These are phyloP conservation scores for Synergus laeviventris DNA, from an alignment of 2,888 invertebrate species.

Conservation along the genomic window DNA sequence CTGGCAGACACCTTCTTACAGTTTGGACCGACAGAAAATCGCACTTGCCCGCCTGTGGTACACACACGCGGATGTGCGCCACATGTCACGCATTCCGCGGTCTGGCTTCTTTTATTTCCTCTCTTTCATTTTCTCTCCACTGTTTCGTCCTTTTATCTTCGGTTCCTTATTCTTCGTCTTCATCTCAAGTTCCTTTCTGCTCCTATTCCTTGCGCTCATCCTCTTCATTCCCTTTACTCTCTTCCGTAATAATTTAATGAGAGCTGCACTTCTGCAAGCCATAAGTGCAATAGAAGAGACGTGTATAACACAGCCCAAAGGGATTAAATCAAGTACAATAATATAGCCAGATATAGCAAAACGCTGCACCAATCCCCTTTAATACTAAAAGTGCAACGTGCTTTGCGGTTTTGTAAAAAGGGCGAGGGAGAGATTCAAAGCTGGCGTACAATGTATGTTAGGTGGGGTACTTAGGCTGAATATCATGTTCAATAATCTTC, in stretches of 20 bases:
- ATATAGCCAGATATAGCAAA: not conserved
- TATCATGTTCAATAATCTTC: conserved; percentile 18
- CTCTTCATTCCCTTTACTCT: conserved; percentile 42
- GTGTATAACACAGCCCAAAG: conserved; percentile 1
- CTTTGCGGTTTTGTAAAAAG: conserved; percentile 30
- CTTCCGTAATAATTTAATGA: conserved; percentile 60
- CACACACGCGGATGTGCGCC: conserved; percentile 67
- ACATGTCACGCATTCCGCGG: conserved; percentile 69
- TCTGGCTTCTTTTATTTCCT: conserved; percentile 44
- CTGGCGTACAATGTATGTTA: conserved; percentile 5
- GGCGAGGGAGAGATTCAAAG: conserved; percentile 15
- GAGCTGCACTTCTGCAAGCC: conserved; percentile 58
- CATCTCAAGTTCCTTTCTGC: conserved; percentile 53
- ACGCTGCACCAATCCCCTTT: conserved; percentile 23
- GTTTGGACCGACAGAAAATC: conserved; percentile 52
- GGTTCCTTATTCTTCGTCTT: conserved; percentile 45
- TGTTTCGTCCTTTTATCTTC: conserved; percentile 46
- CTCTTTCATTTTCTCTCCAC: conserved; percentile 9
- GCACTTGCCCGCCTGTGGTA: conserved; percentile 51
- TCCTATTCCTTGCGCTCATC: not conserved
- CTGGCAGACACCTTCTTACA: conserved; percentile 36
- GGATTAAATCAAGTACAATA: conserved; percentile 16
- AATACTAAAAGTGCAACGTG: conserved; percentile 26
- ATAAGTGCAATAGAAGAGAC: conserved; percentile 4
- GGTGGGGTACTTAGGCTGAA: conserved; percentile 8